Evolutionary conservation across 2,797 vertebrate species (phyloP).

Genomic region (Labroides dimidiatus): DNA sequence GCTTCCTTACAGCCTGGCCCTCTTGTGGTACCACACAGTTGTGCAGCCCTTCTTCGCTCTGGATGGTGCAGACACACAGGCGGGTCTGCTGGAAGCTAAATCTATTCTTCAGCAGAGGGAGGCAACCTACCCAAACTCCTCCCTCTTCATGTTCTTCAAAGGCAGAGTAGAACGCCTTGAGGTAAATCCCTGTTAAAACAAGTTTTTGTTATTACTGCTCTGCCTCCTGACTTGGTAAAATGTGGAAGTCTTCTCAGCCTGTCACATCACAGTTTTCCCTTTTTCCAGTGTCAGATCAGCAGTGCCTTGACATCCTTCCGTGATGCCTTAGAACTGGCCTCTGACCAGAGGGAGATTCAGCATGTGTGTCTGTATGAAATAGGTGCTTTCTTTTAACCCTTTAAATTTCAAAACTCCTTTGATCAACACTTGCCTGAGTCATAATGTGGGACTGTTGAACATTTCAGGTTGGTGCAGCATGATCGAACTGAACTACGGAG

Average conservation of each 20-base stretch:
- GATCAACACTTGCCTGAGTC: not conserved
- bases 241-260: not conserved
- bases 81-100: conserved; percentile 93
- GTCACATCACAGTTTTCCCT: conserved; percentile 31
- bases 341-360: conserved; percentile 98
- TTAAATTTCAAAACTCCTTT: conserved; percentile 1
- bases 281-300: conserved; percentile 93
- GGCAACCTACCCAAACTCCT: conserved; percentile 95
- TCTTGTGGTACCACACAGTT: conserved; percentile 98
- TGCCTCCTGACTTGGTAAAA: conserved; percentile 1
- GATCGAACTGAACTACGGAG: conserved; percentile 97
- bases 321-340: conserved; percentile 92
- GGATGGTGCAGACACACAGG: conserved; percentile 92
- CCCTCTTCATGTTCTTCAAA: conserved; percentile 98
- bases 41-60: conserved; percentile 98
- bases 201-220: not conserved
- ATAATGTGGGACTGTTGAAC: conserved; percentile 16
- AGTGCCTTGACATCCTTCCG: conserved; percentile 96
- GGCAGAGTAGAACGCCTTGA: conserved; percentile 97
- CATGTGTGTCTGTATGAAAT: conserved; percentile 99
- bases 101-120: conserved; percentile 94
- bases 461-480: conserved; percentile 98
- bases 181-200: conserved; percentile 76
- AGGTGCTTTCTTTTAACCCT: conserved; percentile 79
- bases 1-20: conserved; percentile 86